Conservation (phyloP, 64 coral and sea anemone genomes). For the Actinia tenebrosa region DNA sequence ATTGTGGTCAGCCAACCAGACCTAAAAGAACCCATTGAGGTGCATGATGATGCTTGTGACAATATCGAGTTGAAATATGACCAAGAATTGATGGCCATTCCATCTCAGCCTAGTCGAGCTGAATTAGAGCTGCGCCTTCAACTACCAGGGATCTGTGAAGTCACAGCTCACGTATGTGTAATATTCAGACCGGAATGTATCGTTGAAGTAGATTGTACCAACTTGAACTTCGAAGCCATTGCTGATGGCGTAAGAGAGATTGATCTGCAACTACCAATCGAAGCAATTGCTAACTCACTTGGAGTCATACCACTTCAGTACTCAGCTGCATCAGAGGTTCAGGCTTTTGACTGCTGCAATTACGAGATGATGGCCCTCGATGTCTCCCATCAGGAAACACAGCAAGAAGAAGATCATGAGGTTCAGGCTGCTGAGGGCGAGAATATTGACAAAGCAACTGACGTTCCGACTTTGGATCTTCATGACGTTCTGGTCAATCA, state of each 20-base stretch:
- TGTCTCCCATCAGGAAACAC: too few relatives aligned
- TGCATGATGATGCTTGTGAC: too few relatives aligned
- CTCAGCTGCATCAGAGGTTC: too few relatives aligned
- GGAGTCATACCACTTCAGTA: background rate
- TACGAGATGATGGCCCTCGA: too few relatives aligned
- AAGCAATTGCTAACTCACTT: background rate
- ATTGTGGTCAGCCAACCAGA: too few relatives aligned
- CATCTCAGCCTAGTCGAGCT: background rate
- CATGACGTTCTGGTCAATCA: too few relatives aligned
- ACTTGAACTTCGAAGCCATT: background rate
- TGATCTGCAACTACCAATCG: background rate
- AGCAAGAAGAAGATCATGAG: too few relatives aligned
- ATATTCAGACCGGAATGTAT: background rate
- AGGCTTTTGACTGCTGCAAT: too few relatives aligned
- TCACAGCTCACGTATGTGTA: background rate
- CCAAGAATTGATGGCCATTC: background rate
- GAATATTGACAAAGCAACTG: too few relatives aligned
- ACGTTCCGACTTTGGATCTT: too few relatives aligned
- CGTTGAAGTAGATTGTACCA: background rate
- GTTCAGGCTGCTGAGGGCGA: too few relatives aligned
- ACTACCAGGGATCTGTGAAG: background rate
- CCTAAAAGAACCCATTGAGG: too few relatives aligned
- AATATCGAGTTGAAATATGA: background rate
- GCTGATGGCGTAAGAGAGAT: background rate
- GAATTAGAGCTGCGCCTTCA: background rate